These are phyloP conservation scores for Emydocephalus ijimae DNA, from an alignment of 2,113 vertebrate species.

Conservation along the genomic window DNA sequence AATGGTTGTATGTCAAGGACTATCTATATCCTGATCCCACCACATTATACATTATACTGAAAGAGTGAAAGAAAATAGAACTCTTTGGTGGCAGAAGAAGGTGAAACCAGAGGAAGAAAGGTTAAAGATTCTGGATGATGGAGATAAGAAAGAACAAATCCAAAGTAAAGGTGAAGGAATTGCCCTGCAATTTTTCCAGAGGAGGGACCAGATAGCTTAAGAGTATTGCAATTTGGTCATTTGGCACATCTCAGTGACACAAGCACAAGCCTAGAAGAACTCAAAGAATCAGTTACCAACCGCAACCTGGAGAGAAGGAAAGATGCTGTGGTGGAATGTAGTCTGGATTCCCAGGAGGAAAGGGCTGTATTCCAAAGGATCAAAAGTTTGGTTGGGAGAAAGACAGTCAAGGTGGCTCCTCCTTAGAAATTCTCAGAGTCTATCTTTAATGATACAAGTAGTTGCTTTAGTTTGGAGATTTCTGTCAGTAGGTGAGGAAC, in stretches of 20 bases:
- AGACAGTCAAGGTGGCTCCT: too few species aligned
- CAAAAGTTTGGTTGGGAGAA: too few species aligned
- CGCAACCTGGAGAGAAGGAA: neutral
- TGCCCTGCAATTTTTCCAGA: neutral
- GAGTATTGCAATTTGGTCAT: neutral
- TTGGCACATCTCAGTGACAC: neutral
- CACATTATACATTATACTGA: neutral
- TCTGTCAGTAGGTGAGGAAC: neutral
- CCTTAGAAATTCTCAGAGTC: too few species aligned
- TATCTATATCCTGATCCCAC: neutral
- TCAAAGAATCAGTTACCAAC: neutral
- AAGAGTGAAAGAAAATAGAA: neutral
- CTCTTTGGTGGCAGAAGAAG: neutral
- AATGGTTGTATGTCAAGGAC: too few species aligned
- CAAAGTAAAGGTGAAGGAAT: neutral
- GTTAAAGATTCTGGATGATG: neutral
- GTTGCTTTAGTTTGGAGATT: neutral
- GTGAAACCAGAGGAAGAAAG: neutral
- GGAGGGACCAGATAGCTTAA: neutral
- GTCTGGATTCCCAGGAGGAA: too few species aligned
- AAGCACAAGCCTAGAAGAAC: neutral
- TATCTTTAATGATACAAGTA: too few species aligned
- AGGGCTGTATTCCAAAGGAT: too few species aligned
- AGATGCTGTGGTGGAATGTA: neutral
- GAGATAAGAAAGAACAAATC: neutral